phyloP scores from a whole-genome alignment of 2,113 vertebrate species.

The Pitta sordida region DNA sequence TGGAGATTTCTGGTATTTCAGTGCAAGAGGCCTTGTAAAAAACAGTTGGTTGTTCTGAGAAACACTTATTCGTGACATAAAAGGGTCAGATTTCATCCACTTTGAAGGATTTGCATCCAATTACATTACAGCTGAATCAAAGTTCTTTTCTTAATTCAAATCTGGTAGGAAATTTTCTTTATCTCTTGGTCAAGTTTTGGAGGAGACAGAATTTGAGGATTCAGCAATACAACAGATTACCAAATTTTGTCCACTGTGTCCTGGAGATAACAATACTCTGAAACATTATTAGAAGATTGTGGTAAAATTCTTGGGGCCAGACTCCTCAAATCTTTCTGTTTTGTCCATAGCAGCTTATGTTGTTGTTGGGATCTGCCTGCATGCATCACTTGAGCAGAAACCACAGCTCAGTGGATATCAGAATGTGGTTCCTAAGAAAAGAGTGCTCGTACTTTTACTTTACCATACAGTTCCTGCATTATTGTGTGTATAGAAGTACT shows the following conservation, averaged over 20 bases:
- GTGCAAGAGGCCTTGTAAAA: not conserved
- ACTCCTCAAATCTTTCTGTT: not conserved
- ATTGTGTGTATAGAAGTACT: not conserved
- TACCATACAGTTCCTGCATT: not conserved
- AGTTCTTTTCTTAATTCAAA: not conserved
- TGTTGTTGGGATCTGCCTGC: not conserved
- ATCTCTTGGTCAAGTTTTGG: not conserved
- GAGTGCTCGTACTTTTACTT: not conserved
- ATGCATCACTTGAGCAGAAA: not conserved
- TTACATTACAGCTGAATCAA: not conserved
- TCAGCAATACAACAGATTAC: not conserved
- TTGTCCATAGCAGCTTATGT: accelerated
- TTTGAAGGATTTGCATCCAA: not conserved
- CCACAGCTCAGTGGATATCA: not conserved
- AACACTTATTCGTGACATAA: not conserved
- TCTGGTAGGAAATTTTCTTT: not conserved
- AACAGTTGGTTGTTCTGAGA: not conserved
- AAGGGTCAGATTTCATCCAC: not conserved
- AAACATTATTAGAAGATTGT: not conserved
- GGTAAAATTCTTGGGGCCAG: not conserved
- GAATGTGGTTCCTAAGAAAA: not conserved
- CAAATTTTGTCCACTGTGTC: not conserved
- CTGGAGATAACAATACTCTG: not conserved
- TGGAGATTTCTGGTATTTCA: not conserved
- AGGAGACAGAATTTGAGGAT: not conserved